Evolutionary conservation across 2,888 invertebrate genomes (phyloP), one percentile per base, ranked within the genome.

Genomic region (Callosobruchus maculatus): DNA sequence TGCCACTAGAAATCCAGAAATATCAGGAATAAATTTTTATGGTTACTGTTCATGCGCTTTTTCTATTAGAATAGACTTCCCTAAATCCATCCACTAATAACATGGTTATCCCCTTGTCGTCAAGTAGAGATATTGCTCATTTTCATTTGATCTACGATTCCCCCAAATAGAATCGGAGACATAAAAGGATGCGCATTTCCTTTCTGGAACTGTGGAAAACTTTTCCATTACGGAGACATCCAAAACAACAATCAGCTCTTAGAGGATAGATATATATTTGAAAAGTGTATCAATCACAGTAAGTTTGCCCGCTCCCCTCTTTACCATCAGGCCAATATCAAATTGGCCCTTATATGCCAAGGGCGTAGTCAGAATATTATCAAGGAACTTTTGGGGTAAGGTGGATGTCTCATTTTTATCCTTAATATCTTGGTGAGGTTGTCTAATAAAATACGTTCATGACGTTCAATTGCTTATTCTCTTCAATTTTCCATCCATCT

Each of bases 241-340:
- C 49, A 77, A 69, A 75, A 78, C 77, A 73, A 74, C 79, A 79
- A 80, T 81, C 80, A 78, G 80, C 80, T 80, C 81, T 82, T 81
- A 81, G 80, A 81, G 49, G 49, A 49, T 49, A n/a, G n/a, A n/a
- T n/a, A n/a, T n/a, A 82, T 81, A 83, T 84, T 82, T 80, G 83
- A 83, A 82, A 83, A 82, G 81, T 81, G 78, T 83, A 84, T 84
- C 84, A 84, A 84, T 85, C 84, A 83, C 84, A 78, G 81, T 82
- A 79, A 75, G 81, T 82, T 75, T 73, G 74, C 74, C 71, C 78
- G 79, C 78, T 79, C 80, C 78, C 81, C 68, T 77, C 79, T 21
- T 68, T 68, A 74, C 82, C 81, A 82, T 83, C 82, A 81, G 81
- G 81, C 81, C 78, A 79, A 81, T 80, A 83, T 84, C 82, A 82